phyloP scores from a whole-genome alignment of 2,113 vertebrate genomes.

The Thunnus maccoyii region DNA sequence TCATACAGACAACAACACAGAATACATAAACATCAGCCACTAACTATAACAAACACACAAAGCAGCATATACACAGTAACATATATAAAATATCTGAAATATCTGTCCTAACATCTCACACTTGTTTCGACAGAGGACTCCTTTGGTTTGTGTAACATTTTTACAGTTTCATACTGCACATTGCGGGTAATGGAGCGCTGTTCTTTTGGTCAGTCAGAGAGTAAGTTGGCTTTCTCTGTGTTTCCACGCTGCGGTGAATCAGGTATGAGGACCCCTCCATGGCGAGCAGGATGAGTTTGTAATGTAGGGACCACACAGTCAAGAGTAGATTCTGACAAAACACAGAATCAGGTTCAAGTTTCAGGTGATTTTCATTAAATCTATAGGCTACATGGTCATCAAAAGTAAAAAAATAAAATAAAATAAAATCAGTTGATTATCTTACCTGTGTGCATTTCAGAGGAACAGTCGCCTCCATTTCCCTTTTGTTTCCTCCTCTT shows the following conservation, averaged over 20 bases:
- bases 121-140: slow-evolving; percentile 49
- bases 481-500: slow-evolving; percentile 47
- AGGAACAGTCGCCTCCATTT: background rate
- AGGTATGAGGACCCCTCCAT: slow-evolving; percentile 6
- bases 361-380: background rate
- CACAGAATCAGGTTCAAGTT: background rate
- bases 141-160: slow-evolving; percentile 48
- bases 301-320: slow-evolving; percentile 15
- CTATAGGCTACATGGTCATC: background rate
- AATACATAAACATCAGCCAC: slow-evolving; percentile 10
- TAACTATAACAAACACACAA: slow-evolving; percentile 8
- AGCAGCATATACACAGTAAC: slow-evolving; percentile 11
- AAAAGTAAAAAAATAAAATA: background rate
- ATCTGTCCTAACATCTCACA: background rate
- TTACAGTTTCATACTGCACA: background rate
- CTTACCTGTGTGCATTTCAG: slow-evolving; percentile 64
- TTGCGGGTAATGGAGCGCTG: background rate
- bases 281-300: background rate
- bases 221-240: slow-evolving; percentile 60
- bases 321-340: slow-evolving; percentile 30
- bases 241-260: slow-evolving; percentile 39
- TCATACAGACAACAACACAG: slow-evolving; percentile 6
- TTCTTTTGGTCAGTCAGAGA: slow-evolving; percentile 45
- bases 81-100: slow-evolving; percentile 23
- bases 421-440: background rate